Percentiles rank a stretch among this genome's conserved stretches.
phyloP scores from a whole-genome alignment of 2,113 vertebrate genomes.

The Pagrus major region DNA sequence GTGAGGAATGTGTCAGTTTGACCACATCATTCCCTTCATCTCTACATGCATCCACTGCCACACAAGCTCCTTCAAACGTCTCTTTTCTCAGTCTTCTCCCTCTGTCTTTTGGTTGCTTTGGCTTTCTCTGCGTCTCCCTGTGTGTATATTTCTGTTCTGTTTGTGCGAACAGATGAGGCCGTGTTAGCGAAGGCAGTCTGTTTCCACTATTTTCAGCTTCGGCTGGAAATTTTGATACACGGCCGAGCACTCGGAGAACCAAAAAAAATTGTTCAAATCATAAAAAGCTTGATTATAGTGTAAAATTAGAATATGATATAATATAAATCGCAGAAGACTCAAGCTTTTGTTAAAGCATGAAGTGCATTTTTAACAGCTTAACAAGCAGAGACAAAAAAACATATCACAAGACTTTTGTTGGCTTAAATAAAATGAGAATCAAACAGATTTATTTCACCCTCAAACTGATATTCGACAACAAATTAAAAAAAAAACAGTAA shows the following conservation, averaged over 20 bases:
- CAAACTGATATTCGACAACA: background rate
- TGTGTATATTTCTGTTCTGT: conserved; percentile 56
- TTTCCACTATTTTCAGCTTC: conserved; percentile 53
- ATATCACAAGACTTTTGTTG: conserved; percentile 1
- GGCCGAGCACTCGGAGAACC: conserved; percentile 2
- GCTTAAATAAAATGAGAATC: conserved; percentile 16
- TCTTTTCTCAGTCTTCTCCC: background rate
- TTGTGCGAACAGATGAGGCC: conserved; percentile 63
- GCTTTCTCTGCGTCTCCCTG: conserved; percentile 36
- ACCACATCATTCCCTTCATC: conserved; percentile 59
- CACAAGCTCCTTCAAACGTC: conserved; percentile 1
- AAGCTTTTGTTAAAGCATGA: background rate
- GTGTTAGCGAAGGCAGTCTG: conserved; percentile 59
- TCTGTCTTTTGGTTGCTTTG: conserved; percentile 43
- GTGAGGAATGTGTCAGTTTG: conserved; percentile 81
- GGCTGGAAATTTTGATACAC: conserved; percentile 42
- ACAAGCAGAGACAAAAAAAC: background rate
- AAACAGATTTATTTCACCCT: background rate
- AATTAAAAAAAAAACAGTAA: background rate
- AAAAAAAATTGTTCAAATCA: conserved; percentile 24
- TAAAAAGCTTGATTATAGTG: background rate
- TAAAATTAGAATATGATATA: conserved; percentile 3
- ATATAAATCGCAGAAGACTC: background rate
- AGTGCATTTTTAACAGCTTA: background rate
- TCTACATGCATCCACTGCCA: conserved; percentile 18